These are phyloP conservation scores for Actinostola sp. DNA, from an alignment of 92 coral and sea anemone species.

Conservation along the genomic window DNA sequence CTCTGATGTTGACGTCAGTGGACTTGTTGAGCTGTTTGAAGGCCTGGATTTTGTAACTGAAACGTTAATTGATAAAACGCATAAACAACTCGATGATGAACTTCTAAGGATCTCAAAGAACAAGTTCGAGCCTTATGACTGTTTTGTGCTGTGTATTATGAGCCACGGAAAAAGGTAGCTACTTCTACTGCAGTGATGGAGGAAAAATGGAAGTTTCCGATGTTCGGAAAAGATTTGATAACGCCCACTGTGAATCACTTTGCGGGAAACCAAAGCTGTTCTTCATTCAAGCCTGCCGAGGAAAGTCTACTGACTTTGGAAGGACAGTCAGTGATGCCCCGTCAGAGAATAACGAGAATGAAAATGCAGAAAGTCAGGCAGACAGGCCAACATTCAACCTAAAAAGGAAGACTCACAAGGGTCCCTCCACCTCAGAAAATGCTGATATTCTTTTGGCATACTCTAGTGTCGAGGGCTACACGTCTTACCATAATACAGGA, in stretches of 20 bases:
- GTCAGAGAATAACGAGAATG: constrained; percentile 2
- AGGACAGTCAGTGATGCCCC: constrained; percentile 45
- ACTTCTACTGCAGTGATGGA: constrained; percentile 68
- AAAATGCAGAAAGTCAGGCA: constrained; percentile 17
- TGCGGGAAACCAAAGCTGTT: constrained; percentile 79
- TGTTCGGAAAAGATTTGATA: constrained; percentile 43
- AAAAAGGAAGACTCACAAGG: neutral
- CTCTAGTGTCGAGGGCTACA: constrained; percentile 71
- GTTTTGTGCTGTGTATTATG: constrained; percentile 85
- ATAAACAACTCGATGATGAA: constrained; percentile 17
- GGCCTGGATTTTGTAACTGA: constrained; percentile 57
- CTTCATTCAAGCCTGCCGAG: constrained; percentile 90
- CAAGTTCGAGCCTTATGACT: constrained; percentile 61
- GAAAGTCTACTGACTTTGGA: constrained; percentile 54
- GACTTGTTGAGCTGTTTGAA: constrained; percentile 46
- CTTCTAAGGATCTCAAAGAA: constrained; percentile 21
- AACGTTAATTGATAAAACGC: constrained; percentile 11
- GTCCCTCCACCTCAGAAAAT: constrained; percentile 44
- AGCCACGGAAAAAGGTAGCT: constrained; percentile 79
- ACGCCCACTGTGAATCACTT: constrained; percentile 23
- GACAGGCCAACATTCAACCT: neutral
- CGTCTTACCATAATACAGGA: constrained; percentile 56
- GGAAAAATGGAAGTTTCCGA: constrained; percentile 15
- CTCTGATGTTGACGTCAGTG: constrained; percentile 56
- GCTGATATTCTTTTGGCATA: constrained; percentile 78